These are phyloP conservation scores for Pollenia angustigena DNA, from an alignment of 2,888 invertebrate species.

Conservation along the genomic window DNA sequence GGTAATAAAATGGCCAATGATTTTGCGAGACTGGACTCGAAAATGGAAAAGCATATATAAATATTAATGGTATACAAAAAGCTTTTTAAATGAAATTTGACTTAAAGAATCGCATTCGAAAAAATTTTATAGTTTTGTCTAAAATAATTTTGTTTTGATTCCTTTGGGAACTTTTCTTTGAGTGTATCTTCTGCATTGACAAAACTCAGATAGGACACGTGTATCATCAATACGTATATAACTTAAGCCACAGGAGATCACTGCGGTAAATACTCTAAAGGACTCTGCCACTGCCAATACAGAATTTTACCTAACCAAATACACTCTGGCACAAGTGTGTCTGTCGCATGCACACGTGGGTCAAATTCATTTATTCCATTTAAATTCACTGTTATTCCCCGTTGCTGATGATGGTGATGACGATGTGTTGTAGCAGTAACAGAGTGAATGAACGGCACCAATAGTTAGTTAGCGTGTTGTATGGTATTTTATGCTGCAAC, in stretches of 20 bases:
- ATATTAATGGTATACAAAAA: no score
- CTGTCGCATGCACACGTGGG: conserved; percentile 72
- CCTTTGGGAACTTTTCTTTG: neutral
- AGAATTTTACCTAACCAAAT: conserved; percentile 6
- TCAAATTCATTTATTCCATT: conserved; percentile 69
- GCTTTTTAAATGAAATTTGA: no score
- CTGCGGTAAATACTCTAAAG: conserved; percentile 64
- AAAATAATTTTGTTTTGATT: neutral
- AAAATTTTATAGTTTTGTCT: no score
- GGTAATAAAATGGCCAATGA: no score
- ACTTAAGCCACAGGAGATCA: conserved; percentile 73
- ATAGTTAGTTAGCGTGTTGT: conserved; percentile 44
- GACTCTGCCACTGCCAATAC: conserved; percentile 26
- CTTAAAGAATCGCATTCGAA: no score
- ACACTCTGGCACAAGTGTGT: conserved; percentile 32
- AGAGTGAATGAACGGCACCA: neutral
- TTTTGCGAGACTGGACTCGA: no score
- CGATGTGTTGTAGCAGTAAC: conserved; percentile 12
- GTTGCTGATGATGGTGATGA: conserved; percentile 13
- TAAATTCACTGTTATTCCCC: conserved; percentile 24
- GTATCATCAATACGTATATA: conserved; percentile 45
- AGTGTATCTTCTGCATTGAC: conserved; percentile 18
- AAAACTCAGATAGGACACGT: conserved; percentile 53
- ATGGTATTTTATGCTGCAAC: conserved; percentile 62
- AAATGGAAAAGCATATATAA: no score